Evolutionary conservation across 1,140 invertebrate species (phyloP), one percentile per base, ranked within the genome.

Genomic region (Caenorhabditis latens): DNA sequence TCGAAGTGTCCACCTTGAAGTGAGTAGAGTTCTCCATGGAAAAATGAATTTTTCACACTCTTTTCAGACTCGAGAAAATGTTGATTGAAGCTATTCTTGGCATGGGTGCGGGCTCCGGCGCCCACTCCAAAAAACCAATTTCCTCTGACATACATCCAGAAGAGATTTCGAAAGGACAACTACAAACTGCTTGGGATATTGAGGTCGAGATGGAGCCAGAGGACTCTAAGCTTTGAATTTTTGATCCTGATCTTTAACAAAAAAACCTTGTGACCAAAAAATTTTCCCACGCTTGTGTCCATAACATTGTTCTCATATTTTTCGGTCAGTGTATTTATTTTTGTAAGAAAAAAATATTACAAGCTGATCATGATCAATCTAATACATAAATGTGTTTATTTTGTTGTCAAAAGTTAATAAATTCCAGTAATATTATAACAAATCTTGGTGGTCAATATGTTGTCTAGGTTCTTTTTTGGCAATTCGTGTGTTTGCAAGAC

Each of bases 21-120:
- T 79, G 13, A 79, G 43, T 24, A 7, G 11, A 16, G 14, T 67
- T 2, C 21, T 32, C 4, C 11, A n/a, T n/a, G n/a, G n/a, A n/a
- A n/a, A n/a, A n/a, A n/a, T n/a, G n/a, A n/a, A n/a, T n/a, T n/a
- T n/a, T n/a, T n/a, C n/a, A n/a, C n/a, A n/a, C n/a, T n/a, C n/a
- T 61, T 71, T 71, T 16, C 46, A 79, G 71, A 79, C 71, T 79
- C 19, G 71, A 79, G 53, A 79, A 79, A 79, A 79, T 79, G 71
- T 32, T 79, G 21, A 79, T 79, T 4, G 71, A 79, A 50, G 65
- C 65, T 43, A 71, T 71, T 71, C 42, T 71, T 11, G 19, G 61
- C 11, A 32, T 65, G 32, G 61, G 61, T 16, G 32, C 61, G 2
- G 61, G 16, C 65, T 71, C 61, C 24, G 24, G 14, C 61, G 61